These are phyloP conservation scores for Oreochromis niloticus DNA, from an alignment of 2,113 vertebrate genomes.

Conservation along the genomic window DNA sequence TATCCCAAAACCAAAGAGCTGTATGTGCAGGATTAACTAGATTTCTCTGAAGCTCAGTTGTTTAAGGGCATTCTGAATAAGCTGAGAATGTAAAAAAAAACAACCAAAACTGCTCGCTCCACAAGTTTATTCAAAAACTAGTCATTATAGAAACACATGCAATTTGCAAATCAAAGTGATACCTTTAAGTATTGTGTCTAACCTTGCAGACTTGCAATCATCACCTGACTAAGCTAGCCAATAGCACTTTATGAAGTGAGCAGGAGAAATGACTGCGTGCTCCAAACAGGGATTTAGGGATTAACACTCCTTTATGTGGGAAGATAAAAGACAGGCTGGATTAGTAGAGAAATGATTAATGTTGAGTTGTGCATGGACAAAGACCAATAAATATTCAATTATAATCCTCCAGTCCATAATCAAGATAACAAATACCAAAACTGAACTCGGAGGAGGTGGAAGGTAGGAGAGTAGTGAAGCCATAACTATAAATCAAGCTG, in stretches of 20 bases:
- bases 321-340: constrained; percentile 65
- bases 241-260: constrained; percentile 40
- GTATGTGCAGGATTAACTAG: constrained; percentile 18
- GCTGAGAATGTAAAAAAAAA: neutral
- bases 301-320: constrained; percentile 68
- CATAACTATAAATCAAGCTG: constrained; percentile 15
- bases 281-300: constrained; percentile 67
- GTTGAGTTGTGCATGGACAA: constrained; percentile 65
- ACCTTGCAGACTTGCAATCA: neutral
- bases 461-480: neutral
- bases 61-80: neutral
- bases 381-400: constrained; percentile 66
- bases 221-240: constrained; percentile 26
- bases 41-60: neutral
- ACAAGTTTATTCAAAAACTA: neutral
- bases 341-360: constrained; percentile 67
- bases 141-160: neutral
- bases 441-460: constrained; percentile 26
- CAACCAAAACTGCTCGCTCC: neutral
- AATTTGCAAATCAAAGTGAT: neutral
- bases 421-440: constrained; percentile 59
- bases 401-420: constrained; percentile 63
- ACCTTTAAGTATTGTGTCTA: neutral
- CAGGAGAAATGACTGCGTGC: constrained; percentile 50
- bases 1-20: neutral